phyloP scores from a whole-genome alignment of 92 coral and sea anemone genomes.

The Phenganax stokvisi region DNA sequence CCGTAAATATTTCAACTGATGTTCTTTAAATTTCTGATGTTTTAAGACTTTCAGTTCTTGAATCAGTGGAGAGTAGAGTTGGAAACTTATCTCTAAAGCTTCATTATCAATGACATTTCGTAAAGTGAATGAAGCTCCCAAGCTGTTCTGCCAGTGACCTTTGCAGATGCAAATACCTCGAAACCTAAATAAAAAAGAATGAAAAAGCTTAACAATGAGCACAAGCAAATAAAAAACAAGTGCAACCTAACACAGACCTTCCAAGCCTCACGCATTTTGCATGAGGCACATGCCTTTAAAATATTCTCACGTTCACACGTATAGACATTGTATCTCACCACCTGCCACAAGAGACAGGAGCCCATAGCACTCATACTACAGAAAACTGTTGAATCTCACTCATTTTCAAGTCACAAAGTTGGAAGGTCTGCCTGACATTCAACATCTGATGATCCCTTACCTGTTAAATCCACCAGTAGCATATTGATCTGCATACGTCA shows the following conservation, averaged over 20 bases:
- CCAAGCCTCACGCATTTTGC: too few relatives aligned
- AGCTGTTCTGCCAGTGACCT: constrained; percentile 88
- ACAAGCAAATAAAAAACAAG: too few relatives aligned
- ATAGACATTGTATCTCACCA: too few relatives aligned
- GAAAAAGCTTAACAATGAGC: not conserved
- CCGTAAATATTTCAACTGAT: constrained; percentile 77
- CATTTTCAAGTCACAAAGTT: too few relatives aligned
- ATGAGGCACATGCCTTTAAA: too few relatives aligned
- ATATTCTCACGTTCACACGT: too few relatives aligned
- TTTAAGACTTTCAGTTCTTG: constrained; percentile 83
- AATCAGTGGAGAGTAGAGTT: constrained; percentile 85
- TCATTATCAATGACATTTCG: constrained; percentile 94
- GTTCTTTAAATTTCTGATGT: constrained; percentile 69
- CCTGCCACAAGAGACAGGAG: too few relatives aligned
- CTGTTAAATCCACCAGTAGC: constrained; percentile 81
- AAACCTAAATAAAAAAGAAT: constrained; percentile 50
- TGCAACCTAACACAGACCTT: too few relatives aligned
- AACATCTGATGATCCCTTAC: constrained; percentile 31
- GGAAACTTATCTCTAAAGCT: constrained; percentile 88
- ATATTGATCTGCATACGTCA: constrained; percentile 83
- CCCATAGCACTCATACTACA: too few relatives aligned
- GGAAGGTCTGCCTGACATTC: too few relatives aligned
- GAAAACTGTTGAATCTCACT: too few relatives aligned
- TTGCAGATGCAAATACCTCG: constrained; percentile 91
- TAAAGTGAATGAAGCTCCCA: constrained; percentile 92